Evolutionary conservation across 2,797 vertebrate genomes (phyloP), one percentile per base, ranked within the genome.

Genomic region (Dryobates pubescens): DNA sequence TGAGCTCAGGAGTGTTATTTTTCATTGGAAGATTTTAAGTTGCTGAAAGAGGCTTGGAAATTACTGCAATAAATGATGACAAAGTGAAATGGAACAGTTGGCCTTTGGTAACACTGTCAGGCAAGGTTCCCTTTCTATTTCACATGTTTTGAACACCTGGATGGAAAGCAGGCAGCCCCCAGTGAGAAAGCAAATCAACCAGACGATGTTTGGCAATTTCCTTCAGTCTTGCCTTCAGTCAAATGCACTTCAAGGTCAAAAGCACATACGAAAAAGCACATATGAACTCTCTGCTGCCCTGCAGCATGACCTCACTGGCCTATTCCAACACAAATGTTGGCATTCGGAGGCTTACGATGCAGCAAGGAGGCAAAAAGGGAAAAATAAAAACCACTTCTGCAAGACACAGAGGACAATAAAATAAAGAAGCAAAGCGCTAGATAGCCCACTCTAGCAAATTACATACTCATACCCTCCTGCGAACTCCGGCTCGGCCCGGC

Each of bases 401-500:
- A 97, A 96, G 74, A 94, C 62, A 97, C 95, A 89, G 87, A 82
- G 68, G 32, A 12, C 86, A 89, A 95, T 95, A 92, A 94, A 97
- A 97, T 96, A 96, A 97, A 97, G 96, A 96, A 97, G 95, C 96
- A 98, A 98, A 98, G 97, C 96, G 98, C 98, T 98, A 98, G 98
- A 98, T 95, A 97, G 97, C 98, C 98, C 98, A 98, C 96, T 98
- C 97, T 97, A 98, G 97, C 97, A 77, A 96, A 97, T 92, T 94
- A 98, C 99, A 98, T 98, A 99, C 99, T 99, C 99, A 78, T 99
- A 99, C 95, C 98, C 99, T 97, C 99, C 99, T 92, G 98, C 98
- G 88, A 99, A 99, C 98, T 99, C 99, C 14, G 99, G 99, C 94
- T 99, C 99, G 10, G 99, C 99, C 72, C 99, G 98, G 79, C 98